Base-by-base conservation (phyloP, 2,797 vertebrate genomes). In the Remorina albescens region DNA sequence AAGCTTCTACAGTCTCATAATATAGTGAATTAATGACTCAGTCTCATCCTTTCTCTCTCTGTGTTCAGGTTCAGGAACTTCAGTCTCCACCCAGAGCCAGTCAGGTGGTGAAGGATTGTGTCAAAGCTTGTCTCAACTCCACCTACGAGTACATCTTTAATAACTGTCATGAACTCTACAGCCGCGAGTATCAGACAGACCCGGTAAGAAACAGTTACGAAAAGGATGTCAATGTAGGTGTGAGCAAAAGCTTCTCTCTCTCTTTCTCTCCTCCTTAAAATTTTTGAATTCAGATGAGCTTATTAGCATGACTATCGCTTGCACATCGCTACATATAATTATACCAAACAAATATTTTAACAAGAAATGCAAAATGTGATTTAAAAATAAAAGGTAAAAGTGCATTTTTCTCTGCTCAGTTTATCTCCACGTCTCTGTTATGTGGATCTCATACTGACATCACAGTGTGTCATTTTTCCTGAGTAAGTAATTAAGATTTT, bases 131-230 rank as follows among this genome's bases (percentile, higher is more conserved):
- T 70, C 95, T 96, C 74, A 96, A 96, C 89, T 96, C 96, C 78
- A 96, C 96, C 67, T 96, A 96, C 15, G 96, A 96, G 86, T 96
- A 96, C 88, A 96, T 96, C 86, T 96, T 96, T 55, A 96, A 96
- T 82, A 96, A 96, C 92, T 96, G 96, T 30, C 95, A 96, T 16
- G 96, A 96, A 83, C 92, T 96, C 37, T 96, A 96, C 90, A 96
- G 96, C 76, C 94, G 95, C 67, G 95, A 96, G 88, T 96, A 96
- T 87, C 96, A 96, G 88, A 95, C 95, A 30, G 95, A 96, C 84
- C 96, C 95, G 75, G 96, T 96, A 86, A 94, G 93, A 71, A 55
- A 18, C 42, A 63, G 39, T 21, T 42, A 8, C 30, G 28, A 39
- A 30, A 32, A 42, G 8, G 73, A 44, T 63, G 50, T 61, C 49